Evolutionary conservation across 2,113 vertebrate species (phyloP).

Genomic region (Pollimyrus isidori): DNA sequence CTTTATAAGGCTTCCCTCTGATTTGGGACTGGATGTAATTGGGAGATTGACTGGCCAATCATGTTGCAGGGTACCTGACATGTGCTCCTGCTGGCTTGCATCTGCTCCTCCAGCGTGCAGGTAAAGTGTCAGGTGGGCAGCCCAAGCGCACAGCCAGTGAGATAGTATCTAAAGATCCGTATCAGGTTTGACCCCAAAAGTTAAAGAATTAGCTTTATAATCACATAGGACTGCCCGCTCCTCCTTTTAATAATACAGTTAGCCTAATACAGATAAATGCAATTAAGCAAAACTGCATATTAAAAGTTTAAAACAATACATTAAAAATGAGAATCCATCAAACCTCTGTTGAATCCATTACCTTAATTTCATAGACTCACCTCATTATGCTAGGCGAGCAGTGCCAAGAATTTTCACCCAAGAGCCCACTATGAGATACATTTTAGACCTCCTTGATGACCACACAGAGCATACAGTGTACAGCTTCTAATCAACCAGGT

Average conservation of each 20-base stretch:
- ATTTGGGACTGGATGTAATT: not conserved
- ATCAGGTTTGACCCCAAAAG: not conserved
- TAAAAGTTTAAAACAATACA: not conserved
- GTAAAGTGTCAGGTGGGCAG: not conserved
- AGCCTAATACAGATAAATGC: not conserved
- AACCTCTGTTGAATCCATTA: not conserved
- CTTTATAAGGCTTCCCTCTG: not conserved
- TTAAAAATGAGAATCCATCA: not conserved
- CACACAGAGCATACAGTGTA: not conserved
- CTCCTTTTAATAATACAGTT: not conserved
- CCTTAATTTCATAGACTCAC: not conserved
- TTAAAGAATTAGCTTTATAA: not conserved
- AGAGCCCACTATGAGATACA: not conserved
- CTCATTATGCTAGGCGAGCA: not conserved
- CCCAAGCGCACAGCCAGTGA: not conserved
- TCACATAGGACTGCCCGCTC: not conserved
- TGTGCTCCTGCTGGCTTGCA: not conserved
- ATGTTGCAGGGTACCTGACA: not conserved
- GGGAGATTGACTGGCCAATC: not conserved
- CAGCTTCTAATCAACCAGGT: constrained; percentile 35
- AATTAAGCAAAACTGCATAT: not conserved
- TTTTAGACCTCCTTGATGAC: not conserved
- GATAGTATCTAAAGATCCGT: not conserved
- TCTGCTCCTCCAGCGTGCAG: not conserved
- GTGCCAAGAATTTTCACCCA: not conserved